These are phyloP conservation scores for Poecilus cupreus DNA, from an alignment of 2,888 invertebrate species.

Conservation along the genomic window DNA sequence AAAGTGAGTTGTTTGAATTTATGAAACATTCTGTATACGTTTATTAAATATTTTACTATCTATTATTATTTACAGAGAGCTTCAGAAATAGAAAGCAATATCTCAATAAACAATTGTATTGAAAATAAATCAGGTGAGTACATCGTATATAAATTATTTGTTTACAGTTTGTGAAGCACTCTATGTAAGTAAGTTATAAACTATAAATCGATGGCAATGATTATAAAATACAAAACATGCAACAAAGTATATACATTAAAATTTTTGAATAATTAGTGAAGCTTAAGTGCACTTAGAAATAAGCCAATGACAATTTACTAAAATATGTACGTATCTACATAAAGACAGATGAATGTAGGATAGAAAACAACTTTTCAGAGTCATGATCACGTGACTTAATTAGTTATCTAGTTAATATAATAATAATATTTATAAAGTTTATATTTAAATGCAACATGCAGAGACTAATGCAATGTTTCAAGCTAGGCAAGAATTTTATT, in stretches of 20 bases:
- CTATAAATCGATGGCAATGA: constrained; percentile 54
- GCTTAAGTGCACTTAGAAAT: constrained; percentile 19
- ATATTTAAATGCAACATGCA: constrained; percentile 13
- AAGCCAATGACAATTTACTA: constrained; percentile 40
- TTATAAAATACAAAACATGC: constrained; percentile 45
- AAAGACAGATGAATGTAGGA: constrained; percentile 6
- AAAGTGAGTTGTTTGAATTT: too few relatives aligned
- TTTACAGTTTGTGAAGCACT: not conserved
- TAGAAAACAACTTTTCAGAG: constrained; percentile 33
- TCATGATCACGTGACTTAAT: not conserved
- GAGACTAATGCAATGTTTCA: constrained; percentile 11
- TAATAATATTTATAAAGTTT: not conserved
- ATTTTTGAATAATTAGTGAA: constrained; percentile 1
- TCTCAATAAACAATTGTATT: too few relatives aligned
- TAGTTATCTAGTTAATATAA: not conserved
- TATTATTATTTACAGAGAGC: too few relatives aligned
- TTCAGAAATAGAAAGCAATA: too few relatives aligned
- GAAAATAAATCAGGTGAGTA: too few relatives aligned
- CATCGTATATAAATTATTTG: too few relatives aligned
- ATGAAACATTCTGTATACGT: too few relatives aligned
- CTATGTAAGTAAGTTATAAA: not conserved
- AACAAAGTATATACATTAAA: constrained; percentile 6
- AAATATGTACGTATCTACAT: not conserved
- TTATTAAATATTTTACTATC: too few relatives aligned
- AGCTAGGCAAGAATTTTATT: constrained; percentile 9